A percentile compares a stretch with the other conserved stretches of the same genome.
Conservation (phyloP, 2,113 vertebrate genomes). For the Pristiophorus japonicus region DNA sequence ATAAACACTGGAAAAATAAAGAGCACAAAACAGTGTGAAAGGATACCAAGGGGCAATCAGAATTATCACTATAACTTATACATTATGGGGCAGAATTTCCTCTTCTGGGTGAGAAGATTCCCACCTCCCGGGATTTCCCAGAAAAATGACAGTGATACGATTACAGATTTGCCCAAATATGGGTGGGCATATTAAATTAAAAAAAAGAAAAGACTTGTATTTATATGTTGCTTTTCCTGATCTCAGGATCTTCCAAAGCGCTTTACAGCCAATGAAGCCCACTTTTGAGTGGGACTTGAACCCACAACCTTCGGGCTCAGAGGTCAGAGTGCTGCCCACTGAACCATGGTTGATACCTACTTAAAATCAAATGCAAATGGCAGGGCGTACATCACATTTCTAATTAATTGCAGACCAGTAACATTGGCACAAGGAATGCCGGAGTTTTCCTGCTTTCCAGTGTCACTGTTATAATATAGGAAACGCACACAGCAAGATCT, state of each 20-base stretch:
- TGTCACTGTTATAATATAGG: neutral
- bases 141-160: neutral
- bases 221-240: neutral
- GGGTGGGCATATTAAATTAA: no score
- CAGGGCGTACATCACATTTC: neutral
- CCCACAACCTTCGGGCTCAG: neutral
- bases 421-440: neutral
- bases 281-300: neutral
- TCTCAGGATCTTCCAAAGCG: neutral
- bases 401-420: neutral
- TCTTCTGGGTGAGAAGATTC: neutral
- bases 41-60: neutral
- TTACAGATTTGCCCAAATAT: neutral
- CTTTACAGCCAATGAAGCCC: neutral
- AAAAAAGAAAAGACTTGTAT: neutral
- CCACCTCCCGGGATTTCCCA: neutral
- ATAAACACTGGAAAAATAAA: constrained; percentile 79
- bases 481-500: neutral
- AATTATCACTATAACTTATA: neutral
- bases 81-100: neutral
- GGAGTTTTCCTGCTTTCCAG: neutral
- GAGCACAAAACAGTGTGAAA: constrained; percentile 35
- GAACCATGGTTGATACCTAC: neutral
- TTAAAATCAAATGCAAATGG: neutral
- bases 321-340: no score